phyloP scores from a whole-genome alignment of 2,113 vertebrate species.

The Xyliphius kryptos region DNA sequence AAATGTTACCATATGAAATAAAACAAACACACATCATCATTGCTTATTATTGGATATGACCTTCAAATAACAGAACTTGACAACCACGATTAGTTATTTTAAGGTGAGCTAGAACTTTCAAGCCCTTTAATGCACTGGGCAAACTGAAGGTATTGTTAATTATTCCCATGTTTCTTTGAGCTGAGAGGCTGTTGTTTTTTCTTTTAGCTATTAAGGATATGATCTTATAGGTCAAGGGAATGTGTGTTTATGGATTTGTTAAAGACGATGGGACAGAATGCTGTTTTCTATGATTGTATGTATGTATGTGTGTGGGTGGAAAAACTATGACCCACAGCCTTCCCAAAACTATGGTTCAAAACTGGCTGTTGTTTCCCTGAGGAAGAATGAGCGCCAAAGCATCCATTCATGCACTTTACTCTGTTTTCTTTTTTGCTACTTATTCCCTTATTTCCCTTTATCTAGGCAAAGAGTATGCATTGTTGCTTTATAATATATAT shows the following conservation, averaged over 20 bases:
- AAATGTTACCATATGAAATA: constrained; percentile 22
- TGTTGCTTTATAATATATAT: not conserved
- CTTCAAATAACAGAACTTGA: constrained; percentile 28
- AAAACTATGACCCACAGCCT: constrained; percentile 28
- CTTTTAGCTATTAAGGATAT: constrained; percentile 10
- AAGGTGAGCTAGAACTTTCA: constrained; percentile 15
- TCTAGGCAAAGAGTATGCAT: not conserved
- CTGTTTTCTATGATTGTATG: not conserved
- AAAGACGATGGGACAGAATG: constrained; percentile 4
- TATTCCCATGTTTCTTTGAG: constrained; percentile 12
- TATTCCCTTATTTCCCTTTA: not conserved
- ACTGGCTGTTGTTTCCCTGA: constrained; percentile 30
- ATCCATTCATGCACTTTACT: constrained; percentile 15
- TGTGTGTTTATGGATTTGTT: constrained; percentile 15
- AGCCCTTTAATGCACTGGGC: constrained; percentile 8
- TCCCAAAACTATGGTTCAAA: constrained; percentile 31
- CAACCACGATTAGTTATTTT: constrained; percentile 25
- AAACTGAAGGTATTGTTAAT: constrained; percentile 25
- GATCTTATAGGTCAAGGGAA: constrained; percentile 18
- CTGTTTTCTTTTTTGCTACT: constrained; percentile 2
- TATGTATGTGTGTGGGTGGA: constrained; percentile 4
- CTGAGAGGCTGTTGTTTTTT: constrained; percentile 19
- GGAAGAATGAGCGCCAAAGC: constrained; percentile 9
- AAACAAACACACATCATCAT: constrained; percentile 27
- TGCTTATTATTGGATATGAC: constrained; percentile 28